A percentile compares a stretch with the other conserved stretches of the same genome.
phyloP scores from a whole-genome alignment of 2,113 vertebrate genomes.

The Meriones unguiculatus region DNA sequence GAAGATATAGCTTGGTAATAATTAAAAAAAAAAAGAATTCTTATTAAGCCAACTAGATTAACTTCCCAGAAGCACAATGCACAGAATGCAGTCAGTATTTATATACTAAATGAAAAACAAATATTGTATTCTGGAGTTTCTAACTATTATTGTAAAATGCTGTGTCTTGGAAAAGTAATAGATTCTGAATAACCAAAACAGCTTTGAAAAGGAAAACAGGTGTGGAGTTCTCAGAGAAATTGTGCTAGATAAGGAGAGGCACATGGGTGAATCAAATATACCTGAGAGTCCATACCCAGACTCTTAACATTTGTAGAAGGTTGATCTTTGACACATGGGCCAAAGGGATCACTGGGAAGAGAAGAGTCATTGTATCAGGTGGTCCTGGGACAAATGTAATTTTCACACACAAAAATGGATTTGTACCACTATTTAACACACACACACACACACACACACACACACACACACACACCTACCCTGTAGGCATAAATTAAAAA shows the following conservation, averaged over 20 bases:
- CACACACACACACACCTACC: neutral
- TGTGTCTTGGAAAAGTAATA: neutral
- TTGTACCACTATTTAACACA: neutral
- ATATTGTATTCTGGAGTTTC: neutral
- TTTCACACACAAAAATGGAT: neutral
- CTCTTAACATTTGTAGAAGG: neutral
- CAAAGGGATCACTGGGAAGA: neutral
- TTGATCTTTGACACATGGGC: neutral
- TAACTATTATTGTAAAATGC: neutral
- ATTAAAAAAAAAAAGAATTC: neutral
- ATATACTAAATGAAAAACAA: neutral
- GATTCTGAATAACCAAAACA: neutral
- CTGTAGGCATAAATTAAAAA: neutral
- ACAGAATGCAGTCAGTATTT: conserved; percentile 7
- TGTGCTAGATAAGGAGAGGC: neutral
- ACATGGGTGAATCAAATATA: neutral
- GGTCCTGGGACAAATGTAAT: neutral
- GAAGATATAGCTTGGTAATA: neutral
- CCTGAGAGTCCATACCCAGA: neutral
- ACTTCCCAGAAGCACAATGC: neutral
- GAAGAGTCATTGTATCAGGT: neutral
- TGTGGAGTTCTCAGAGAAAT: neutral
- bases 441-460: neutral
- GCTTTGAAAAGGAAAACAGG: neutral
- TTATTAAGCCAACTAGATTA: neutral